These are phyloP conservation scores for Otolemur crassicaudatus DNA, from an alignment of 2,797 vertebrate species.

Conservation along the genomic window DNA sequence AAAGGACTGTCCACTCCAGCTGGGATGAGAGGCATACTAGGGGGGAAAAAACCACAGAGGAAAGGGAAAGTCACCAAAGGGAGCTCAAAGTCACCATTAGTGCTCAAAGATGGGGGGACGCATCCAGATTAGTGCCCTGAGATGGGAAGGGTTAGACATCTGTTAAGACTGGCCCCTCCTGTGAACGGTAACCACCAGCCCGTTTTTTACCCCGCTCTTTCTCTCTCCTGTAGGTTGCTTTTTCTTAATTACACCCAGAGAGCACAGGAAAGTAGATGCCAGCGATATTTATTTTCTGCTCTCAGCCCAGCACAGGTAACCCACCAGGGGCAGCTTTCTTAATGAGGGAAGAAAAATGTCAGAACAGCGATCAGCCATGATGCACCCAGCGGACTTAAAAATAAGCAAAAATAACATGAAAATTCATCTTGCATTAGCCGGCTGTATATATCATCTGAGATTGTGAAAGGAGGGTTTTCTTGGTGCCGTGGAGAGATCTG, in stretches of 20 bases:
- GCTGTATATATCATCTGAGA: background rate
- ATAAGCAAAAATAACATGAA: constrained; percentile 68
- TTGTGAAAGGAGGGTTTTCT: background rate
- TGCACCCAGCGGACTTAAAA: constrained; percentile 58
- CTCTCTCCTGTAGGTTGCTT: constrained; percentile 29
- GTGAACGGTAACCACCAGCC: background rate
- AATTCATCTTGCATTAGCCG: constrained; percentile 27
- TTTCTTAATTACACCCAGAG: constrained; percentile 61
- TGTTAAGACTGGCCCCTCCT: background rate
- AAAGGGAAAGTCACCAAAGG: background rate
- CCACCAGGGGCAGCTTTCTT: constrained; percentile 66
- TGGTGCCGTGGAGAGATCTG: background rate
- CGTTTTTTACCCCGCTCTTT: background rate
- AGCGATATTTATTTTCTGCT: constrained; percentile 65
- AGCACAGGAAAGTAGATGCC: constrained; percentile 43
- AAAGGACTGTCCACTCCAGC: background rate
- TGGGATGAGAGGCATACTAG: rapidly evolving
- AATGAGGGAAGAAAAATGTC: constrained; percentile 78
- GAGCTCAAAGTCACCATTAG: background rate
- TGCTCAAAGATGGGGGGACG: background rate
- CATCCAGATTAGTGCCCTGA: background rate
- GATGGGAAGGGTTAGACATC: background rate
- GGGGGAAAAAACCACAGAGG: rapidly evolving
- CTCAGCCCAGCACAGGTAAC: constrained; percentile 55
- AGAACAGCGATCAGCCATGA: constrained; percentile 54